These are phyloP conservation scores for Tineola bisselliella DNA, from an alignment of 2,888 invertebrate genomes.

Conservation along the genomic window DNA sequence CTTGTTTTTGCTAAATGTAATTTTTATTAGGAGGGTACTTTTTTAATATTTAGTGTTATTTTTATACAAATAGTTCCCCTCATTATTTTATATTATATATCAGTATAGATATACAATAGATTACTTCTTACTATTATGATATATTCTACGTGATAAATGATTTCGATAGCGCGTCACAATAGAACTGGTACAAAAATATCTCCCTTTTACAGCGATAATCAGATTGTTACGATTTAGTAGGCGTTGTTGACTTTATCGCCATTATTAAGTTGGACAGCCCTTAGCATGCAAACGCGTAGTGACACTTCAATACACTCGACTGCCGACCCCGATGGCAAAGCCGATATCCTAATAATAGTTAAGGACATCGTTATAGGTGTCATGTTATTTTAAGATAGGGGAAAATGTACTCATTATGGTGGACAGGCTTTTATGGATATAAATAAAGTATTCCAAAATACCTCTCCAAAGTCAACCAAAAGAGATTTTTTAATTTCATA, in stretches of 20 bases:
- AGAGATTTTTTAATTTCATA: too few relatives aligned
- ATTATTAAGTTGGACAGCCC: background rate
- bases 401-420: background rate
- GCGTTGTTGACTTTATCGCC: background rate
- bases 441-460: too few relatives aligned
- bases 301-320: constrained; percentile 9
- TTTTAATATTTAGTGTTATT: too few relatives aligned
- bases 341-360: constrained; percentile 11
- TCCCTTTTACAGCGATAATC: background rate
- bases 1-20: too few relatives aligned
- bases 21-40: too few relatives aligned
- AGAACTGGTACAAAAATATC: background rate
- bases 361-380: background rate
- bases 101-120: too few relatives aligned
- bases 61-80: too few relatives aligned
- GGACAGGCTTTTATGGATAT: background rate
- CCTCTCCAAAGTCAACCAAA: too few relatives aligned
- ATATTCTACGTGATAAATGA: too few relatives aligned
- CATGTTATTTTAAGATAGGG: background rate
- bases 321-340: background rate
- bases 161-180: too few relatives aligned
- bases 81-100: too few relatives aligned
- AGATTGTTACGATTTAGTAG: background rate
- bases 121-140: too few relatives aligned
- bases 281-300: background rate